Base-by-base conservation (phyloP, 2,797 vertebrate genomes). In the Agapornis canus region DNA sequence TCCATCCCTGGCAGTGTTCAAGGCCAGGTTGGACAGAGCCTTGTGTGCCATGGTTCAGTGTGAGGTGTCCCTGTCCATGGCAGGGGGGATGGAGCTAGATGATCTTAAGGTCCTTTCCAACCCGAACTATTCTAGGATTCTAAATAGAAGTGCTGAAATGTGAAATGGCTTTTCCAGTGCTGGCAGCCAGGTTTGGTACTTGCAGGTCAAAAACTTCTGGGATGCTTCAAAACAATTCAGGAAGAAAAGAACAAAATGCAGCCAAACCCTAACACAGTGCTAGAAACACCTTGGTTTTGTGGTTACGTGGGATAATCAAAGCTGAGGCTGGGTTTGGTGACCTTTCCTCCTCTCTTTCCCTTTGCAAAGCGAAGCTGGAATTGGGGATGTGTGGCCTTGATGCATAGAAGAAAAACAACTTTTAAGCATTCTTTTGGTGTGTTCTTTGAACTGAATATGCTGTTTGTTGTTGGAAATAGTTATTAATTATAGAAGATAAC, bases 141-240 rank as follows among this genome's bases (percentile, higher is more conserved):
- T 68, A 90, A 95, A 83, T 82, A 92, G 85, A 77, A 82, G 82
- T 71, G 35, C 78, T 94, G 92, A 92, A 86, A 94, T 96, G 77
- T 91, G 94, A 92, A 94, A 96, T 89, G 90, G 87, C 92, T 96
- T 97, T 95, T 94, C 91, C 95, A 79, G 51, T 61, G 77, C 80
- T 86, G 70, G 91, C 77, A 90, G 82, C 92, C 91, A 82, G 23
- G 94, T 90, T 91, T 94, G 89, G 57, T 94, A 60, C 89, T 92
- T 57, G 69, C 32, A 18, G 3, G 49, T 91, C 83, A 80, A 56
- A 80, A 84, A 68, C 80, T 79, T 90, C 64, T 13, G 71, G 52
- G 90, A 73, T 84, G 29, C 82, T 86, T 91, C 88, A 90, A 40
- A 72, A 66, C 73, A 92, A 80, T 90, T 92, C 84, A 82, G 77